Evolutionary conservation across 1,140 invertebrate species (phyloP).

Genomic region (Macrobrachium rosenbergii): DNA sequence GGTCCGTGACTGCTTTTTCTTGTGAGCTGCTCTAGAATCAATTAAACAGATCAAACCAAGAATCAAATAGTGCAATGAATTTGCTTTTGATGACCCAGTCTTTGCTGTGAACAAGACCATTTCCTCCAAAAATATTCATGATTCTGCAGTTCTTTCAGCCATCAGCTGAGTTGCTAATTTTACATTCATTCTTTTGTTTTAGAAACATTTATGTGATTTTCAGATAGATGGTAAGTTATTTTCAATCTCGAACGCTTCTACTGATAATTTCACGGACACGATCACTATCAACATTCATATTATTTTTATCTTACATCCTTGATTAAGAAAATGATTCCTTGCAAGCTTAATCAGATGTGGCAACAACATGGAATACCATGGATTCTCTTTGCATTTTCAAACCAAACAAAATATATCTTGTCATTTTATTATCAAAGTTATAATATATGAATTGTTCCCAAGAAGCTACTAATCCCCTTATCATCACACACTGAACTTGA

Average conservation of each 20-base stretch:
- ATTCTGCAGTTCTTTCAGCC: too few species aligned
- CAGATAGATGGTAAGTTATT: not conserved
- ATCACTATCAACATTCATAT: too few species aligned
- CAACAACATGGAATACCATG: not conserved
- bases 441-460: too few species aligned
- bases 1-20: not conserved
- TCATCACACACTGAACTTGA: too few species aligned
- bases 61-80: not conserved
- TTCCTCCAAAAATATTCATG: too few species aligned
- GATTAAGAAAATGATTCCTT: too few species aligned
- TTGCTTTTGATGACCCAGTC: not conserved
- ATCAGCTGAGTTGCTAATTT: not conserved
- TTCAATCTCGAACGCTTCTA: not conserved
- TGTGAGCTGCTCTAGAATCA: not conserved
- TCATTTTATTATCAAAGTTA: not conserved
- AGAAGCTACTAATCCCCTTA: too few species aligned
- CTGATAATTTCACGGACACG: not conserved
- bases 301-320: too few species aligned
- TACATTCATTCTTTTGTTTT: slow-evolving; percentile 20
- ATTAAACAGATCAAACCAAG: slow-evolving; percentile 17
- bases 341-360: not conserved
- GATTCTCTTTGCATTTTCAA: not conserved
- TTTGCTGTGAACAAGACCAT: not conserved
- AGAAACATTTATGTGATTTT: not conserved
- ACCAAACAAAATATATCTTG: slow-evolving; percentile 1